phyloP scores from a whole-genome alignment of 2,797 vertebrate species.

The Caiman crocodilus region DNA sequence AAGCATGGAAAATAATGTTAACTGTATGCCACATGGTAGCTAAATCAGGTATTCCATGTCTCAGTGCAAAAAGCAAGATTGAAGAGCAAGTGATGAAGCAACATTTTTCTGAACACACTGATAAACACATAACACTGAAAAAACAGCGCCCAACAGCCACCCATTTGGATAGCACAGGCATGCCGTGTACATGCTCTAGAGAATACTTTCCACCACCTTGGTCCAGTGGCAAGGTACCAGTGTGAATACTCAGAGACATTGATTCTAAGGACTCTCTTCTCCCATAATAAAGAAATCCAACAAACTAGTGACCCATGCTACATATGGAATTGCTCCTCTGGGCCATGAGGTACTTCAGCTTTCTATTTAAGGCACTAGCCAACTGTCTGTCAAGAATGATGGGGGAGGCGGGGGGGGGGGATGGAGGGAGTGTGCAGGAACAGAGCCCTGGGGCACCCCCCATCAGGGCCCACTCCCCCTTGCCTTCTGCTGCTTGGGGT shows the following conservation, averaged over 20 bases:
- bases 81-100: background rate
- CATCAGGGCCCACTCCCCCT: too few species aligned
- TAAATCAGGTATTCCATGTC: rapidly evolving
- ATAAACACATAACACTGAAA: background rate
- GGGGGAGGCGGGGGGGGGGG: too few species aligned
- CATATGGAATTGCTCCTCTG: background rate
- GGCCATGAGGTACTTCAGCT: background rate
- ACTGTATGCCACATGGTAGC: rapidly evolving
- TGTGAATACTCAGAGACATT: background rate
- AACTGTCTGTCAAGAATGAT: background rate
- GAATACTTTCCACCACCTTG: rapidly evolving
- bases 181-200: background rate
- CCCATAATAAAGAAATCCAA: background rate
- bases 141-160: rapidly evolving
- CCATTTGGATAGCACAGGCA: background rate
- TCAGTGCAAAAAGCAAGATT: background rate
- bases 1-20: background rate
- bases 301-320: background rate
- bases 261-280: background rate
- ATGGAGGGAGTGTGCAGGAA: too few species aligned
- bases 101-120: background rate
- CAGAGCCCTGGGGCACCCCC: too few species aligned
- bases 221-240: background rate
- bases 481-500: too few species aligned
- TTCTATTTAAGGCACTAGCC: background rate